Conservation (phyloP, 2,888 invertebrate genomes). For the Isotomurus palustris region DNA sequence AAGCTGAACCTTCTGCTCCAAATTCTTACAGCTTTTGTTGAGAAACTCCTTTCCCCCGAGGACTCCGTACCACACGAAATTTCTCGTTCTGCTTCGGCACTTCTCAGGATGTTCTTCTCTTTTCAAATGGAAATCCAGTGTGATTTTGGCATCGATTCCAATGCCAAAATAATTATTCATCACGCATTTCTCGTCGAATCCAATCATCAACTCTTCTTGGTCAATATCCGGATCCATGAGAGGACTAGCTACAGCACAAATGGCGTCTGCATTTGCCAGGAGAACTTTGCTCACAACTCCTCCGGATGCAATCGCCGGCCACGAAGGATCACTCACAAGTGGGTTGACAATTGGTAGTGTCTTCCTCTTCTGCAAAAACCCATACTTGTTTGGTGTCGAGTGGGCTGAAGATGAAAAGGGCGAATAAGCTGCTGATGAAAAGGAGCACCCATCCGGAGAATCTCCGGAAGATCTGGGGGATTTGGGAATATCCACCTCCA, state of each 20-base stretch:
- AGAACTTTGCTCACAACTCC: constrained; percentile 93
- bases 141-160: constrained; percentile 96
- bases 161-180: constrained; percentile 99
- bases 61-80: constrained; percentile 85
- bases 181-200: constrained; percentile 79
- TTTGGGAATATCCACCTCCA: constrained; percentile 52
- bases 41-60: constrained; percentile 56
- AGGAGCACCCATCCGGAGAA: constrained; percentile 32
- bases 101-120: constrained; percentile 96
- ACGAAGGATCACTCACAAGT: constrained; percentile 75
- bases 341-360: constrained; percentile 86
- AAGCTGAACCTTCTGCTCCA: constrained; percentile 88
- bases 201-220: constrained; percentile 42
- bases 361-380: constrained; percentile 56
- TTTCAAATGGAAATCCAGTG: constrained; percentile 93
- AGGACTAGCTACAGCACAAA: constrained; percentile 87
- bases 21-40: constrained; percentile 89
- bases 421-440: constrained; percentile 39
- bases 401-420: constrained; percentile 53
- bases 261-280: constrained; percentile 89
- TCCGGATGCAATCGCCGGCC: constrained; percentile 61
- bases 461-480: constrained; percentile 40
- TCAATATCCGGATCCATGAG: constrained; percentile 76
- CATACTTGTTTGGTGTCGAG: constrained; percentile 52
- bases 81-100: constrained; percentile 86